A percentile compares a stretch with the other conserved stretches of the same genome.
These are phyloP conservation scores for Plagodis pulveraria DNA, from an alignment of 2,888 invertebrate species.

Conservation along the genomic window DNA sequence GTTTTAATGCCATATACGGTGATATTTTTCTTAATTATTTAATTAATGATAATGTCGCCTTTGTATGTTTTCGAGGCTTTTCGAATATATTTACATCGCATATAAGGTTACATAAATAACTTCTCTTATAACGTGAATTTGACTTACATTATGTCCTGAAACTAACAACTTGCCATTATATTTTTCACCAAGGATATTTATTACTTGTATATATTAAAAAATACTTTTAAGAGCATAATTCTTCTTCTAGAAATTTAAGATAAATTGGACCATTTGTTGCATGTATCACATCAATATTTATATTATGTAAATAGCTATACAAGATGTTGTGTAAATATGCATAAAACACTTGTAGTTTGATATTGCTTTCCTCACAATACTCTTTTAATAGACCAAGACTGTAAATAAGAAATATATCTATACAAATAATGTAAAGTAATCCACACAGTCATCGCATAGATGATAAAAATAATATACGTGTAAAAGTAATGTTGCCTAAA, in stretches of 20 bases:
- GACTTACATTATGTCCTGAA: conserved; percentile 50
- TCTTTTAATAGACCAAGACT: conserved; percentile 63
- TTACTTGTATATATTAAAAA: conserved; percentile 71
- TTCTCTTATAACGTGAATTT: conserved; percentile 56
- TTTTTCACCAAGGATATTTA: conserved; percentile 82
- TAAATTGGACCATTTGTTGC: conserved; percentile 55
- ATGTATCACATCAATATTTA: conserved; percentile 50
- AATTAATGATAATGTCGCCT: conserved; percentile 62
- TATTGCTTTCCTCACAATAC: conserved; percentile 37
- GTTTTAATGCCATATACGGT: conserved; percentile 78
- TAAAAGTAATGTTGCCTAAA: too few species aligned
- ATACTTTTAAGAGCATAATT: conserved; percentile 51
- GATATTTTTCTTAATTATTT: conserved; percentile 56
- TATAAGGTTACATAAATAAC: conserved; percentile 43
- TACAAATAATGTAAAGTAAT: conserved; percentile 24
- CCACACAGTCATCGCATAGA: not conserved
- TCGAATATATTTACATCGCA: conserved; percentile 56
- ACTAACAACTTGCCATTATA: conserved; percentile 83
- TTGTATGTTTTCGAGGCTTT: conserved; percentile 77
- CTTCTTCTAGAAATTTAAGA: conserved; percentile 64
- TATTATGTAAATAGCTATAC: conserved; percentile 34
- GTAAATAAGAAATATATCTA: conserved; percentile 41
- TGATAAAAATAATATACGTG: too few species aligned
- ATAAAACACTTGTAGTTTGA: conserved; percentile 28
- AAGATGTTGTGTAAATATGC: conserved; percentile 32